Evolutionary conservation across 2,113 vertebrate species (phyloP), one percentile per base, ranked within the genome.

Genomic region (Pomatostomus ruficeps): DNA sequence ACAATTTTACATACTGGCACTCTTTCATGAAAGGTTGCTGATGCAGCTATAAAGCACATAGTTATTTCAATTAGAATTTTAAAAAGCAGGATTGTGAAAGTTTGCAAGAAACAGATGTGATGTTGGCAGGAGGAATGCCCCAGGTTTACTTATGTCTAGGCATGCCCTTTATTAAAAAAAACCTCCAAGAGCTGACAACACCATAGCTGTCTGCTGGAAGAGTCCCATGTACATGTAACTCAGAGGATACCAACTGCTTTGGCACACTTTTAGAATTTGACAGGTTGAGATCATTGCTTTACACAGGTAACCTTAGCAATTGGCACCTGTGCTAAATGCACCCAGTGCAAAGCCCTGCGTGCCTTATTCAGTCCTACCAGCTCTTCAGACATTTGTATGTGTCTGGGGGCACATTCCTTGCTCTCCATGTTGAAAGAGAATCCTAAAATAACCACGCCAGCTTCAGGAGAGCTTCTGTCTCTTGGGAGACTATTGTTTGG

Each of bases 401-500:
- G 90, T 95, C 94, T 94, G 62, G 94, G 90, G 88, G 92, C 92
- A 94, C 92, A 96, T 95, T 96, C 95, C 63, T 95, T 45, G 25
- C 90, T 91, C 93, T 88, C 83, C 13, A 8, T 97, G 92, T 85
- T 93, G 96, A 91, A 96, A 96, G 91, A 95, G 92, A 91, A 90
- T 91, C 92, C 90, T 70, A 95, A 96, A 95, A 95, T 93, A 96
- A 94, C 88, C 82, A 85, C 2, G 29, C 62, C 88, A 93, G 95
- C 90, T 96, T 96, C 96, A 97, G 95, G 95, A 96, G 75, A 93
- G 85, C 78, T 96, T 93, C 85, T 16, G 58, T 97, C 96, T 91
- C 95, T 94, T 83, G 95, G 96, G 96, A 96, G 82, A 77, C 94
- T 94, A 97, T 96, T 96, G 96, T 97, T 95, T 92, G 58, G 94